phyloP scores from a whole-genome alignment of 2,113 vertebrate genomes.

The Vulpes lagopus region DNA sequence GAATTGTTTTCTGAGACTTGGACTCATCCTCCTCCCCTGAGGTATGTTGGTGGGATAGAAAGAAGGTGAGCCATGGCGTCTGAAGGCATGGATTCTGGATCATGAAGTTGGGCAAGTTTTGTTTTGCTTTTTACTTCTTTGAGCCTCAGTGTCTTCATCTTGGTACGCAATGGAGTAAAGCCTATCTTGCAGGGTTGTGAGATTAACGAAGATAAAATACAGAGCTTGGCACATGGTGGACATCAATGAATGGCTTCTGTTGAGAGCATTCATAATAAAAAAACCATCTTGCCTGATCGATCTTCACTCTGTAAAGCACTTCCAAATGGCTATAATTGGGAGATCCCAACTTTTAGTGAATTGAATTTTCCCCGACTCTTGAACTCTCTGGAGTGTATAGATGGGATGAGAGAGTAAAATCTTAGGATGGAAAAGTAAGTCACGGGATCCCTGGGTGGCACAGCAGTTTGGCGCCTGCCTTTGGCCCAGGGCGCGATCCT shows the following conservation, averaged over 20 bases:
- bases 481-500: too few relatives aligned
- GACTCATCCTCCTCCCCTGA: neutral
- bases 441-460: neutral
- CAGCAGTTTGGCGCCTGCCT: too few relatives aligned
- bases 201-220: neutral
- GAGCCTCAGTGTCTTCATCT: neutral
- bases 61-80: neutral
- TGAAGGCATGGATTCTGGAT: neutral
- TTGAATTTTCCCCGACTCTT: neutral
- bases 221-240: neutral
- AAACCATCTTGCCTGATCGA: neutral
- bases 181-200: neutral
- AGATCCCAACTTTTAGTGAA: neutral
- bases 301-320: neutral
- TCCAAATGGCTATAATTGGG: neutral
- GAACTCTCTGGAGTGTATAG: neutral
- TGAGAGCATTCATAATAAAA: neutral
- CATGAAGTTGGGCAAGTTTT: neutral
- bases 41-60: neutral
- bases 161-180: neutral
- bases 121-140: neutral
- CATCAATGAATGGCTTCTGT: neutral
- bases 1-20: neutral
- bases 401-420: neutral
- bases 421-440: neutral